Evolutionary conservation across 2,888 invertebrate genomes (phyloP), one percentile per base, ranked within the genome.

Genomic region (Blastobasis adustella): DNA sequence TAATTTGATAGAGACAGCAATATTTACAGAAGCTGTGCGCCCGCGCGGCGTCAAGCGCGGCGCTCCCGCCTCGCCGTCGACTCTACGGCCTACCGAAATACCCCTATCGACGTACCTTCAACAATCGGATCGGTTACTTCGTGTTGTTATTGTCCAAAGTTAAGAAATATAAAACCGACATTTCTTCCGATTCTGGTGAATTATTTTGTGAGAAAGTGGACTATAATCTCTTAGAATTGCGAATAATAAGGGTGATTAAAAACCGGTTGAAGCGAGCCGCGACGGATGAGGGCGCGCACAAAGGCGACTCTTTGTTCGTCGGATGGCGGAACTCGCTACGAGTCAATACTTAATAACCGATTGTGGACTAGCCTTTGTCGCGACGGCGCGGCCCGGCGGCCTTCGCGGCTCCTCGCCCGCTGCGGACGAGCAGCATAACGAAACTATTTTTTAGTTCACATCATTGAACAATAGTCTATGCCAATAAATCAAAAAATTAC

Each of bases 11-110:
- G 60, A 78, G 74, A 81, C 69, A 83, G 87, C 85, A 73, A 64
- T 86, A 86, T 88, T 54, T 88, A 88, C 88, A 88, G 67, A 88
- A 87, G 87, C 88, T 76, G 67, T 71, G 71, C 69, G 79, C 82
- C 65, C 67, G 63, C 63, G 61, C 63, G 54, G 55, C 58, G 59
- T 54, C 51, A 59, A 63, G 63, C 67, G 66, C 67, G 65, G 39
- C 37, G n/a, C 39, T 10, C 45, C 43, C 10, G 10, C 5, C 38
- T 37, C 47, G 10, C 44, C 43, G 23, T 6, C 49, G 10, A 43
- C 45, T 5, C 23, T 10, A 6, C 10, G 10, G 6, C n/a, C 23
- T 23, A 23, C 23, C 49, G 10, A 48, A 9, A 62, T 57, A 23
- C 76, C 75, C 78, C 69, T 76, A 78, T 78, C 55, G 56, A 53